Percentiles rank a stretch among this genome's conserved stretches.
These are phyloP conservation scores for Chymomyza procnemis DNA, from an alignment of 2,888 invertebrate genomes.

Conservation along the genomic window DNA sequence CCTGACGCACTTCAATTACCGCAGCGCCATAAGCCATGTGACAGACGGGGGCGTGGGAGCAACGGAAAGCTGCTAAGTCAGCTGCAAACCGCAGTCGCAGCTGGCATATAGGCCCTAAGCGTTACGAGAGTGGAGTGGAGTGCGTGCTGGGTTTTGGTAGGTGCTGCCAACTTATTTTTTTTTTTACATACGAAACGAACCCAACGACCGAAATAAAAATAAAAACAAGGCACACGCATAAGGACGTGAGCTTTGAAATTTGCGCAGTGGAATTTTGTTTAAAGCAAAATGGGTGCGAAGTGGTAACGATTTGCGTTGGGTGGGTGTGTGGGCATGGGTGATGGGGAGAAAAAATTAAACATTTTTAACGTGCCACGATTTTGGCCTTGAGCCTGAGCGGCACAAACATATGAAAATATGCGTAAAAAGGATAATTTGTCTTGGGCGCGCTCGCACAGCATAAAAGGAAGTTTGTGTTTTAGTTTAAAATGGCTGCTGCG, in stretches of 20 bases:
- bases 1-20: neutral
- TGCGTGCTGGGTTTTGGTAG: neutral
- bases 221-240: conserved; percentile 14
- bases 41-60: no score
- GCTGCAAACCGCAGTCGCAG: neutral
- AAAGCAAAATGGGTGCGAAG: conserved; percentile 3
- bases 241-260: conserved; percentile 42
- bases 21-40: neutral
- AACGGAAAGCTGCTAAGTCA: neutral
- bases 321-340: neutral
- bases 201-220: neutral
- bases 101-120: conserved; percentile 5
- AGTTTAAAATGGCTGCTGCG: conserved; percentile 28
- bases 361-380: conserved; percentile 29
- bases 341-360: conserved; percentile 22
- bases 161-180: conserved; percentile 1
- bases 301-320: no score
- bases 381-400: neutral
- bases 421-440: conserved; percentile 37
- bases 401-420: conserved; percentile 15
- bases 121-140: neutral
- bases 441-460: conserved; percentile 4
- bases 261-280: conserved; percentile 35
- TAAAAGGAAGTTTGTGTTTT: conserved; percentile 39
- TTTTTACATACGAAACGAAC: neutral